Evolutionary conservation across 2,888 invertebrate species (phyloP), one percentile per base, ranked within the genome.

Genomic region (Steinernema scapterisci): DNA sequence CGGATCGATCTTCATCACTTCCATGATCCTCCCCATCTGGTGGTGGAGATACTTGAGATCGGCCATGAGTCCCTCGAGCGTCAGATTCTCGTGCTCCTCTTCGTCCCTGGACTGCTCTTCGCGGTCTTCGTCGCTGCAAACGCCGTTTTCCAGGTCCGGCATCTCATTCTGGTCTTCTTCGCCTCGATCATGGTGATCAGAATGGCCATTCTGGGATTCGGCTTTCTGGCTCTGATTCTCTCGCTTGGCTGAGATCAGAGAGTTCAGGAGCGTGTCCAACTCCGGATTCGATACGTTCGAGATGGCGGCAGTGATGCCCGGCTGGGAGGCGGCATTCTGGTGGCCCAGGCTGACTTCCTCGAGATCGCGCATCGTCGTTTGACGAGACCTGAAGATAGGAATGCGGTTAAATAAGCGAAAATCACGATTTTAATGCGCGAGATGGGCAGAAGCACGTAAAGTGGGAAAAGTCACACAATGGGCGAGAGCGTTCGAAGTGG

Each of bases 1-100:
- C 31, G 63, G 63, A 16, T 63, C 63, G 16, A 63, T 63, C 63
- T 63, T 63, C 63, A 63, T 63, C n/a, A 25, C 63, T 13, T 63
- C 63, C 63, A 63, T 25, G 31, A 63, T 63, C 7, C 63, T 6
- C 1, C 16, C 19, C 63, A 63, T 31, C 63, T 63, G 63, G 38
- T 63, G 63, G 1, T 31, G 2, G 1, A 63, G 63, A 16, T 63
- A 63, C 63, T 63, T 25, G 16, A 63, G 63, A 25, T 25, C 23
- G 3, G 63, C 63, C 63, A 27, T 7, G 6, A 63, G 31, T 3
- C 27, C 63, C n/a, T 63, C 63, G 6, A 63, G 11, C 27, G 63
- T 63, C 16, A 31, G 27, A 13, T 38, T 31, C 9, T 63, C 27
- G 16, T 7, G 25, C 63, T 63, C 63, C 31, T 63, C 63, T 25